Evolutionary conservation across 2,888 invertebrate species (phyloP).

Genomic region (Acronicta aceris): DNA sequence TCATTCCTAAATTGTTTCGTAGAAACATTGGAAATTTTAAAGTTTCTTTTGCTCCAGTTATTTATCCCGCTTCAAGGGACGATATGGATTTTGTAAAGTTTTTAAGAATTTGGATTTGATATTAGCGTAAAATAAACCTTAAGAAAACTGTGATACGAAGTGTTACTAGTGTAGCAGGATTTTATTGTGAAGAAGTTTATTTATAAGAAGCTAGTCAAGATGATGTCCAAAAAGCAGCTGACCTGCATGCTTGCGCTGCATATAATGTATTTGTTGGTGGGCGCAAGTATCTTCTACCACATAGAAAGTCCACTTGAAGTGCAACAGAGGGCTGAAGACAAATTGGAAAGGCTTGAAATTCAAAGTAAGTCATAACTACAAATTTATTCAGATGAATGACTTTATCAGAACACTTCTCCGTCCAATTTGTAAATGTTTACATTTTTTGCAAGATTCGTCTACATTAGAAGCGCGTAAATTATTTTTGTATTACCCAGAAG

Average conservation of each 20-base stretch:
- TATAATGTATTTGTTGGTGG: constrained; percentile 93
- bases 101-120: constrained; percentile 63
- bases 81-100: constrained; percentile 71
- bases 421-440: constrained; percentile 31
- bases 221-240: constrained; percentile 95
- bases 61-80: constrained; percentile 64
- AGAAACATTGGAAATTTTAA: constrained; percentile 65
- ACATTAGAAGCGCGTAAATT: constrained; percentile 13
- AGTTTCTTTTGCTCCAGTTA: constrained; percentile 62
- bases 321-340: constrained; percentile 88
- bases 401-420: constrained; percentile 15
- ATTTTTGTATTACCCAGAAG: constrained; percentile 26
- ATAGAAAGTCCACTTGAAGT: constrained; percentile 93
- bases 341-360: constrained; percentile 91
- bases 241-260: constrained; percentile 93
- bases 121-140: constrained; percentile 22
- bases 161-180: constrained; percentile 61
- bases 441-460: constrained; percentile 26
- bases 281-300: constrained; percentile 95
- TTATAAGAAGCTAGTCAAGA: constrained; percentile 79
- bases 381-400: background rate
- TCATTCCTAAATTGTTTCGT: constrained; percentile 61
- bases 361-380: constrained; percentile 89
- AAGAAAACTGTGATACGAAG: constrained; percentile 52
- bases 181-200: constrained; percentile 40